Conservation (phyloP, 2,888 invertebrate species). For the Oxycera nigricornis region DNA sequence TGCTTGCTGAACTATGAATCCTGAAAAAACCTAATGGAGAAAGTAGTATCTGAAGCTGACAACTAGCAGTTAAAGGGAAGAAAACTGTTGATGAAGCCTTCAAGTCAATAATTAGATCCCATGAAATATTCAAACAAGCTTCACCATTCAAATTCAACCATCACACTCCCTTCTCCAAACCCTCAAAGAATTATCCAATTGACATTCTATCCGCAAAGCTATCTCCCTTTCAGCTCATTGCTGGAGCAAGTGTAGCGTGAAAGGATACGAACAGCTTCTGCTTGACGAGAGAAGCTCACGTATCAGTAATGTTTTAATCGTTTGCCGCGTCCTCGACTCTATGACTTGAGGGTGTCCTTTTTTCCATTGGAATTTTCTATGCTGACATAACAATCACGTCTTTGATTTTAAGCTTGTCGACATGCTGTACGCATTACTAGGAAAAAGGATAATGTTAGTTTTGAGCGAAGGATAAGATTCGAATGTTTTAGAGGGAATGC, state of each 20-base stretch:
- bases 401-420: constrained; percentile 18
- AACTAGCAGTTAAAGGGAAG: too few species aligned
- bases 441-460: not conserved
- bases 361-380: constrained; percentile 6
- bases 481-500: too few species aligned
- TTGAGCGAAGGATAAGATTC: too few species aligned
- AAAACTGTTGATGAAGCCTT: too few species aligned
- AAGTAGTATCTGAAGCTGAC: too few species aligned
- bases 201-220: not conserved
- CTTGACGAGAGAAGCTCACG: constrained; percentile 40
- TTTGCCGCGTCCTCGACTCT: constrained; percentile 27
- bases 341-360: constrained; percentile 34
- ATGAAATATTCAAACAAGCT: too few species aligned
- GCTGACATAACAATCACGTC: constrained; percentile 40
- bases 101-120: too few species aligned
- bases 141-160: not conserved
- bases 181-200: constrained; percentile 11
- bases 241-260: not conserved
- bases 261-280: constrained; percentile 33
- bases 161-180: not conserved
- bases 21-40: too few species aligned
- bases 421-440: not conserved
- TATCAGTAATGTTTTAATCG: constrained; percentile 43
- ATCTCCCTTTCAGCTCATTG: constrained; percentile 6
- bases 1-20: too few species aligned